Evolutionary conservation across 2,888 invertebrate species (phyloP).

Genomic region (Cantharis lateralis): DNA sequence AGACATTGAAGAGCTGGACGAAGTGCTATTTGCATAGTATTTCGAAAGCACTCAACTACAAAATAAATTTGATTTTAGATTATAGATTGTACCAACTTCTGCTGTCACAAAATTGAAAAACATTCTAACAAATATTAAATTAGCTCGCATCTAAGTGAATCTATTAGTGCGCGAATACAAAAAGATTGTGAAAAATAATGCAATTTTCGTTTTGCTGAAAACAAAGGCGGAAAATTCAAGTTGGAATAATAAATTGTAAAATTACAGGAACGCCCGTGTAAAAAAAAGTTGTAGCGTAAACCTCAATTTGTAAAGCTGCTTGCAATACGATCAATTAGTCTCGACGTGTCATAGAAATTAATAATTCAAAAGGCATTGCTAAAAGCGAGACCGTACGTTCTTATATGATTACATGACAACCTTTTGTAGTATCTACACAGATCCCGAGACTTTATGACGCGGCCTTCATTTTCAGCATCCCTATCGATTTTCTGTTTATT

Average conservation of each 20-base stretch:
- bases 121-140: not conserved
- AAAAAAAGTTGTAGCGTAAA: not conserved
- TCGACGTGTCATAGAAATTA: slow-evolving; percentile 4
- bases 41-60: not conserved
- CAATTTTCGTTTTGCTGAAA: not conserved
- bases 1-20: slow-evolving; percentile 5
- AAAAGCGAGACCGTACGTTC: slow-evolving; percentile 1
- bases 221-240: not conserved
- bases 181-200: not conserved
- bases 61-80: slow-evolving; percentile 14
- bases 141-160: not conserved
- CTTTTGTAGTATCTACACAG: slow-evolving; percentile 14
- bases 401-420: slow-evolving; percentile 5
- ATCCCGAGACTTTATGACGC: slow-evolving; percentile 15
- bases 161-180: too few relatives aligned
- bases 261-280: not conserved
- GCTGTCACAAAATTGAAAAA: not conserved
- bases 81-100: not conserved
- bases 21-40: slow-evolving; percentile 11
- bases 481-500: slow-evolving; percentile 22
- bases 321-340: slow-evolving; percentile 9
- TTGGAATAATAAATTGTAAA: not conserved
- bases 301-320: not conserved
- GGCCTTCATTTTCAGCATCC: slow-evolving; percentile 18
- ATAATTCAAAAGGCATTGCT: slow-evolving; percentile 9